Conservation (phyloP, 2,113 vertebrate species). For the Jaculus jaculus region DNA sequence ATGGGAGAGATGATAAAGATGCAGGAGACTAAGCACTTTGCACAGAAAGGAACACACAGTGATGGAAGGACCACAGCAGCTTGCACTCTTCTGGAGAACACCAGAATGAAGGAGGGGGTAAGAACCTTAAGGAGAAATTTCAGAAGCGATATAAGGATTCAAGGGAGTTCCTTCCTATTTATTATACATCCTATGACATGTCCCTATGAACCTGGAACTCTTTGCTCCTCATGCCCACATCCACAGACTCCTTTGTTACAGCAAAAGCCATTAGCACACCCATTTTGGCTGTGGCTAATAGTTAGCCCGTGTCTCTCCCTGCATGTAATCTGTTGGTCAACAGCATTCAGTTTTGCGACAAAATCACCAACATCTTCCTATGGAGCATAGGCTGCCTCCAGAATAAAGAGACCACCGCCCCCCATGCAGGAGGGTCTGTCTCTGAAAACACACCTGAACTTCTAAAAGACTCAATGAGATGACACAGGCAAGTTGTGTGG, state of each 20-base stretch:
- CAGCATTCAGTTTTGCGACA: neutral
- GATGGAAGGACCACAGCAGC: neutral
- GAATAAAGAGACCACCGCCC: neutral
- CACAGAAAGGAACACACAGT: neutral
- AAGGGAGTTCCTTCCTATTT: neutral
- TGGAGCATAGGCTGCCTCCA: accelerated
- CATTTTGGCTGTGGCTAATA: neutral
- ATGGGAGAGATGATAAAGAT: neutral
- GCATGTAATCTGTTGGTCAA: neutral
- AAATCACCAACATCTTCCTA: neutral
- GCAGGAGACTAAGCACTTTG: neutral
- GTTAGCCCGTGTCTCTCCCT: neutral
- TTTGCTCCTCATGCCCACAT: neutral
- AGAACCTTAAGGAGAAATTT: neutral
- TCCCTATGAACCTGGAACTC: neutral
- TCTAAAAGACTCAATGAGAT: neutral
- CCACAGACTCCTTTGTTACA: neutral
- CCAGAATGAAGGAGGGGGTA: neutral
- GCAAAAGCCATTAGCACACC: neutral
- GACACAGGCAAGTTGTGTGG: neutral
- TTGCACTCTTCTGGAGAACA: conserved; percentile 24
- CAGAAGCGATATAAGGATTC: neutral
- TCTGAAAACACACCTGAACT: neutral
- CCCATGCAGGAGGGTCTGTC: neutral
- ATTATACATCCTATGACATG: too few relatives aligned